Evolutionary conservation across 2,888 invertebrate species (phyloP).

Genomic region (Pedicia rivosa): DNA sequence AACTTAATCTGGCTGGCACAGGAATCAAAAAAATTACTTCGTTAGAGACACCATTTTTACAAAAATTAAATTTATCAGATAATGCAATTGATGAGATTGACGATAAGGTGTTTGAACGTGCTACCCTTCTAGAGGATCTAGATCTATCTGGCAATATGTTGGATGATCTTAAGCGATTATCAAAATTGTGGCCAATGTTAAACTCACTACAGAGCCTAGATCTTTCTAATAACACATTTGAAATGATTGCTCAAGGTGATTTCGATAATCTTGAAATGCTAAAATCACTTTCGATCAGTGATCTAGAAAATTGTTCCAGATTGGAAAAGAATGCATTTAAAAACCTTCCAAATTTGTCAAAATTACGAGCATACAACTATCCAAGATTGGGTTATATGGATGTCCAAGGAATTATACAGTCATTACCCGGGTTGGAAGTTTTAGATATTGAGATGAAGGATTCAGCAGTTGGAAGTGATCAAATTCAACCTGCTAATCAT

Average conservation of each 20-base stretch:
- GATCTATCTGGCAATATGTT: constrained; percentile 62
- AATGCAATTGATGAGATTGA: constrained; percentile 53
- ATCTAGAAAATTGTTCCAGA: constrained; percentile 50
- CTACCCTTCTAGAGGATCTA: constrained; percentile 59
- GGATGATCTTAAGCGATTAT: constrained; percentile 40
- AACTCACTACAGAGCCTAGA: constrained; percentile 57
- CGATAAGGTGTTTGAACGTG: constrained; percentile 54
- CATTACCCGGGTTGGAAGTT: constrained; percentile 53
- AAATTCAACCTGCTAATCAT: constrained; percentile 61
- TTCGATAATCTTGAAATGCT: constrained; percentile 54
- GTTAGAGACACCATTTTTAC: constrained; percentile 73
- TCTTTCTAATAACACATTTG: constrained; percentile 71
- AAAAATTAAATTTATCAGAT: constrained; percentile 57
- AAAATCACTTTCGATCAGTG: constrained; percentile 44
- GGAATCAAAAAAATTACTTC: constrained; percentile 50
- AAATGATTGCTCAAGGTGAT: constrained; percentile 56
- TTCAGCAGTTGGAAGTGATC: constrained; percentile 61
- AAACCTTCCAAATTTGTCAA: constrained; percentile 49
- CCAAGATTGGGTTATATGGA: constrained; percentile 72
- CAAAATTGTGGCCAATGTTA: constrained; percentile 52
- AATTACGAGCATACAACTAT: constrained; percentile 54
- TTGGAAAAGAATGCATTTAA: constrained; percentile 73
- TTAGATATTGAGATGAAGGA: constrained; percentile 81
- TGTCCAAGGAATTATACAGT: constrained; percentile 66
- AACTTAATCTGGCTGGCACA: constrained; percentile 65